Evolutionary conservation across 2,113 vertebrate species (phyloP).

Genomic region (Orthonyx spaldingii): DNA sequence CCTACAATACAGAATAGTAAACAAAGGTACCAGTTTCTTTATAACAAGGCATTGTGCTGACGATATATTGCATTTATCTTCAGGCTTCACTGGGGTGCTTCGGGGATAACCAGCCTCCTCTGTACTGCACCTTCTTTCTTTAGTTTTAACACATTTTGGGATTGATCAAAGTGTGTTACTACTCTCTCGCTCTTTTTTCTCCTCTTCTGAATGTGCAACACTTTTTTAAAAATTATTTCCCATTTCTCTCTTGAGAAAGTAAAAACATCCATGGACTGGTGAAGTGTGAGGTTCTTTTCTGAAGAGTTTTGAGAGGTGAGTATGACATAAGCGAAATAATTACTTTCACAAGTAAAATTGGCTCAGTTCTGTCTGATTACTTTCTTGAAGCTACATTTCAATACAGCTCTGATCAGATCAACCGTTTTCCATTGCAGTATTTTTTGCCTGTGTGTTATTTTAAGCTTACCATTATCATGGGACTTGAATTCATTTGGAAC

Average conservation of each 20-base stretch:
- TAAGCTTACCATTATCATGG: conserved; percentile 23
- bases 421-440: neutral
- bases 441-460: conserved; percentile 43
- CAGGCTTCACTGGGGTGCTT: neutral
- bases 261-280: neutral
- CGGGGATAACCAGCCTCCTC: neutral
- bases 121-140: fast-evolving
- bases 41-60: neutral
- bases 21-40: neutral
- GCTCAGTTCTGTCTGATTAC: neutral
- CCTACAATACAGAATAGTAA: neutral
- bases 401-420: neutral
- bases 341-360: neutral
- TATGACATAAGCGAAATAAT: neutral
- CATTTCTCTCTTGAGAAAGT: neutral
- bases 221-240: neutral
- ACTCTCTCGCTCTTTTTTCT: neutral
- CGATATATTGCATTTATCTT: neutral
- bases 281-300: neutral
- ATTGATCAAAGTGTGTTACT: neutral
- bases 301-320: neutral
- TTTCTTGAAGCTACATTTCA: conserved; percentile 10
- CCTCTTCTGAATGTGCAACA: neutral
- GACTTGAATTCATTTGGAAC: conserved; percentile 41
- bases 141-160: neutral